A percentile compares a stretch with the other conserved stretches of the same genome.
Evolutionary conservation across 2,113 vertebrate species (phyloP).

Genomic region (Pantherophis guttatus): DNA sequence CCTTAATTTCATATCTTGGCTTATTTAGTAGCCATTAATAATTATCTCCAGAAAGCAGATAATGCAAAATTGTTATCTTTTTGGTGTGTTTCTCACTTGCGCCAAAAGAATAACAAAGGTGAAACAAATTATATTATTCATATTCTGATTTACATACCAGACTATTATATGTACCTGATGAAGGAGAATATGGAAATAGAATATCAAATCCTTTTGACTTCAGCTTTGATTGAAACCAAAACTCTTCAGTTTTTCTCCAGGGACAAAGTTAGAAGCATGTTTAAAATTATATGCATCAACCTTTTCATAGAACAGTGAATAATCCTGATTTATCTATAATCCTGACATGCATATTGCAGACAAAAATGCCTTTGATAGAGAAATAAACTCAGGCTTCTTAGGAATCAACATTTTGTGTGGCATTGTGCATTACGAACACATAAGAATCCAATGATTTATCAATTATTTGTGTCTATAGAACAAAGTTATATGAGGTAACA

Average conservation of each 20-base stretch:
- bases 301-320: background rate
- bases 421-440: background rate
- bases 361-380: background rate
- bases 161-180: background rate
- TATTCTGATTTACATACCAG: background rate
- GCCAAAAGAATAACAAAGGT: background rate
- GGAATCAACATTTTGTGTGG: background rate
- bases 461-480: background rate
- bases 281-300: background rate
- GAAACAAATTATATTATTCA: background rate
- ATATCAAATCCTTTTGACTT: background rate
- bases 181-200: background rate
- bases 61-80: background rate
- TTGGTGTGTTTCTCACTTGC: background rate
- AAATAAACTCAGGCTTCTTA: constrained; percentile 6
- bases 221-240: background rate
- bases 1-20: background rate
- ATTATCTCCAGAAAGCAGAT: background rate
- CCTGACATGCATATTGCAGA: background rate
- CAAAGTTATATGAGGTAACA: constrained; percentile 11
- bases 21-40: background rate
- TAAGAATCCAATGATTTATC: background rate
- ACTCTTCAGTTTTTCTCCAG: background rate
- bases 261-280: background rate
- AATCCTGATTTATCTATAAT: background rate